Evolutionary conservation across 2,888 invertebrate genomes (phyloP).

Genomic region (Cotesia congregata): DNA sequence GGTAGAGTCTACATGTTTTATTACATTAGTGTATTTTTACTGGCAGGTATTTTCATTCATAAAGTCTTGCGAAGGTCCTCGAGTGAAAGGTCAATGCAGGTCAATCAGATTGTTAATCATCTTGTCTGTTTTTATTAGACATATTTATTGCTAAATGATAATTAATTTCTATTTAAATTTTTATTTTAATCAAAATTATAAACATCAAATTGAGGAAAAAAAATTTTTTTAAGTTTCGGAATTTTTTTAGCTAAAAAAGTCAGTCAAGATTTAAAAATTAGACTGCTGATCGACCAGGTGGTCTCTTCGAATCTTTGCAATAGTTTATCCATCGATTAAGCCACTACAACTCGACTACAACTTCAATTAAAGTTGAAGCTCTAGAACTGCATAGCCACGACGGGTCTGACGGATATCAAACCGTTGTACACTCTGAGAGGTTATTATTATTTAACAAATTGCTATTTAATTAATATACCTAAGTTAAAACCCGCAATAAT

Average conservation of each 20-base stretch:
- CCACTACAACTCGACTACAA: constrained; percentile 26
- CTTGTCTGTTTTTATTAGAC: background rate
- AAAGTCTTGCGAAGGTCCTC: background rate
- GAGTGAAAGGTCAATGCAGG: background rate
- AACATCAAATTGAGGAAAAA: background rate
- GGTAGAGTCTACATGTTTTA: background rate
- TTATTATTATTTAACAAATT: constrained; percentile 28
- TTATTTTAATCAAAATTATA: background rate
- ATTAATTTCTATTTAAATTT: background rate
- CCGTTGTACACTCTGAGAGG: constrained; percentile 18
- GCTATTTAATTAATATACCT: constrained; percentile 24
- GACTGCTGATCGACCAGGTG: constrained; percentile 38
- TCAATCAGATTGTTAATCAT: background rate
- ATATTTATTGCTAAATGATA: background rate
- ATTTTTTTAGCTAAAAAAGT: constrained; percentile 11
- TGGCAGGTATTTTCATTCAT: background rate
- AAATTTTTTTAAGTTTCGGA: background rate
- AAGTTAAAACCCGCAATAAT: constrained; percentile 25
- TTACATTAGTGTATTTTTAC: background rate
- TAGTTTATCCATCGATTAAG: constrained; percentile 31
- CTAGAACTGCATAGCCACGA: constrained; percentile 22
- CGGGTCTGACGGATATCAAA: constrained; percentile 27
- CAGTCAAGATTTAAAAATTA: constrained; percentile 45
- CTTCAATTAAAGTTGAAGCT: background rate
- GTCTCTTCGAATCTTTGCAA: constrained; percentile 18